Evolutionary conservation across 2,797 vertebrate species (phyloP).

Genomic region (Brotula barbata): DNA sequence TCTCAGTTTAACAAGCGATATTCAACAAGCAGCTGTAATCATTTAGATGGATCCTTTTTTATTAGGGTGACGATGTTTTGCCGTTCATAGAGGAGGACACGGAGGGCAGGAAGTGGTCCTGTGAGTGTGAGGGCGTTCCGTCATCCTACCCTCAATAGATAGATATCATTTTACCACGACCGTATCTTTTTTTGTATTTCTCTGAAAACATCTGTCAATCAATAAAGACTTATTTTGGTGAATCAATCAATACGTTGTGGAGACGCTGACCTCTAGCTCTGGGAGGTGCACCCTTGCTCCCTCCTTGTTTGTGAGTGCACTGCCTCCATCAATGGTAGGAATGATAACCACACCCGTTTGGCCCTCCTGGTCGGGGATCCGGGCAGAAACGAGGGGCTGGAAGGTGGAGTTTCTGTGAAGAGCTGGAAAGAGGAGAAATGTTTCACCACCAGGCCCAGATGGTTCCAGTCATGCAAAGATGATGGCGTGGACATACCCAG

Average conservation of each 20-base stretch:
- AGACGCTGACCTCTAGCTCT: slow-evolving; percentile 77
- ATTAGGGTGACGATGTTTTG: too few relatives aligned
- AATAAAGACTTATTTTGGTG: background rate
- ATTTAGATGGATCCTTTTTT: too few relatives aligned
- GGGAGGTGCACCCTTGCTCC: slow-evolving; percentile 86
- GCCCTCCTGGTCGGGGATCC: slow-evolving; percentile 39
- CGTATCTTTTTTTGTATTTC: too few relatives aligned
- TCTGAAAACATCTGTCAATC: too few relatives aligned
- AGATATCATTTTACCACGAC: too few relatives aligned
- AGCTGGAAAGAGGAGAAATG: slow-evolving; percentile 56
- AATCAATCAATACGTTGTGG: background rate
- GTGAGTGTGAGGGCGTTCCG: too few relatives aligned
- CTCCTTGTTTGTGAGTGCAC: slow-evolving; percentile 56
- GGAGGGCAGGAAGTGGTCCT: too few relatives aligned
- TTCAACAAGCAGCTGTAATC: too few relatives aligned
- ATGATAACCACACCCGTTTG: slow-evolving; percentile 70
- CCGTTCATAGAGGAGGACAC: too few relatives aligned
- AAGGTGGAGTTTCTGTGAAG: slow-evolving; percentile 72
- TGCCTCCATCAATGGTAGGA: slow-evolving; percentile 85
- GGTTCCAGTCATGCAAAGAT: too few relatives aligned
- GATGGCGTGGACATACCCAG: slow-evolving; percentile 79
- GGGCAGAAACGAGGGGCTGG: slow-evolving; percentile 59
- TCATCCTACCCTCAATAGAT: too few relatives aligned
- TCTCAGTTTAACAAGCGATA: too few relatives aligned
- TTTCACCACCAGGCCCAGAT: background rate